Conservation (phyloP, 2,888 invertebrate genomes). For the Cryptosula pallasiana region DNA sequence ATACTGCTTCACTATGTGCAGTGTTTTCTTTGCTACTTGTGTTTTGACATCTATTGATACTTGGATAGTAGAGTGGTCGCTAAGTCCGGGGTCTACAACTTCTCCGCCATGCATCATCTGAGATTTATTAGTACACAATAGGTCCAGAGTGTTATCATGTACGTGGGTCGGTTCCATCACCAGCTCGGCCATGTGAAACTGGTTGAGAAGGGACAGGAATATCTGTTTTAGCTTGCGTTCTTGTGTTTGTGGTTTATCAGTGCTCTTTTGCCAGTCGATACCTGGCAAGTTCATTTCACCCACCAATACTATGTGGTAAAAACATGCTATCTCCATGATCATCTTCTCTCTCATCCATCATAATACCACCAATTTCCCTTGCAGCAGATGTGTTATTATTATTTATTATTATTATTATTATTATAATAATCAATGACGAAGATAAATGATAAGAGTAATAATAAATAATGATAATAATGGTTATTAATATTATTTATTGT, state of each 20-base stretch:
- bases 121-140: no score
- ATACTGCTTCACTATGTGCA: background rate
- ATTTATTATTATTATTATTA: no score
- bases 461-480: no score
- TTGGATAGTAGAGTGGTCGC: background rate
- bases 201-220: background rate
- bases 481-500: no score
- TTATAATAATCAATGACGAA: no score
- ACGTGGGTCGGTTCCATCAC: background rate
- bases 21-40: background rate
- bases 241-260: background rate
- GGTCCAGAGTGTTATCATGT: background rate
- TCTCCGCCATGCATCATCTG: background rate
- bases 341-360: no score
- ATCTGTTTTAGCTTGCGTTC: background rate
- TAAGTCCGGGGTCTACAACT: background rate
- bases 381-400: no score
- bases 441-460: no score
- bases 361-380: no score
- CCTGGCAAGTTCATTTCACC: constrained; percentile 11
- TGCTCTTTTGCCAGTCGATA: no score
- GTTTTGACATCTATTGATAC: background rate
- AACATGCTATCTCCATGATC: no score
- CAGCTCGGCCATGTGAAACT: background rate
- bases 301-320: background rate